phyloP scores from a whole-genome alignment of 2,113 vertebrate genomes.

The Stigmatopora argus region DNA sequence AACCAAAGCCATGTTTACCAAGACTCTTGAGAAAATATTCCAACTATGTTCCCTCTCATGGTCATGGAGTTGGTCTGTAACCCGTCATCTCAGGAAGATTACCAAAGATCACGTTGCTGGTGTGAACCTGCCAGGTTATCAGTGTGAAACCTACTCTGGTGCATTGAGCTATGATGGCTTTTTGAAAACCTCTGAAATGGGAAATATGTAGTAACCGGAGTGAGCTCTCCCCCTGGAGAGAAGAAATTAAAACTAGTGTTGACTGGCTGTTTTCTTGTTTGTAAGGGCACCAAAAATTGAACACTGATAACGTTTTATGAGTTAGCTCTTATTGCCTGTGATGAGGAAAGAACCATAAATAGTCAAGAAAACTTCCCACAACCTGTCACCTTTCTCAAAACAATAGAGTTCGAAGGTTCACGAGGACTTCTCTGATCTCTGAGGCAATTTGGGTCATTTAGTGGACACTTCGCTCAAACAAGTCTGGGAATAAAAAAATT shows the following conservation, averaged over 20 bases:
- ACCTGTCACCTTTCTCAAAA: neutral
- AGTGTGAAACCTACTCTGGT: neutral
- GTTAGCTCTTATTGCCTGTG: constrained; percentile 9
- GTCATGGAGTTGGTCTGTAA: constrained; percentile 6
- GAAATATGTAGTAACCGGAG: neutral
- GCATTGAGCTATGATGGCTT: constrained; percentile 1
- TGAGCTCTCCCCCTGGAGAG: constrained; percentile 1
- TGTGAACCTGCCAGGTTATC: neutral
- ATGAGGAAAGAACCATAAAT: constrained; percentile 14
- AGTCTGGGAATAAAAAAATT: neutral
- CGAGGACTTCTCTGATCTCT: neutral
- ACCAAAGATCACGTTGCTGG: constrained; percentile 14
- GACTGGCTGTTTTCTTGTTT: constrained; percentile 21
- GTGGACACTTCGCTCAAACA: neutral
- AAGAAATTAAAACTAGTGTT: constrained; percentile 35
- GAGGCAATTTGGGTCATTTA: neutral
- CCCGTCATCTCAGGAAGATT: constrained; percentile 21
- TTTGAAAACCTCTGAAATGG: constrained; percentile 12
- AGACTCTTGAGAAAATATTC: constrained; percentile 18
- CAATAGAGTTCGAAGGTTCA: neutral
- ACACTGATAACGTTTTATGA: constrained; percentile 48
- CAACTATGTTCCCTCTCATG: constrained; percentile 1
- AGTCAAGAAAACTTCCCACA: constrained; percentile 16
- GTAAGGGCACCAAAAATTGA: constrained; percentile 4
- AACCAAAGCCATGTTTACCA: constrained; percentile 23